Percentiles rank a stretch among this genome's conserved stretches.
phyloP scores from a whole-genome alignment of 2,797 vertebrate species.

The Eleutherodactylus coqui region DNA sequence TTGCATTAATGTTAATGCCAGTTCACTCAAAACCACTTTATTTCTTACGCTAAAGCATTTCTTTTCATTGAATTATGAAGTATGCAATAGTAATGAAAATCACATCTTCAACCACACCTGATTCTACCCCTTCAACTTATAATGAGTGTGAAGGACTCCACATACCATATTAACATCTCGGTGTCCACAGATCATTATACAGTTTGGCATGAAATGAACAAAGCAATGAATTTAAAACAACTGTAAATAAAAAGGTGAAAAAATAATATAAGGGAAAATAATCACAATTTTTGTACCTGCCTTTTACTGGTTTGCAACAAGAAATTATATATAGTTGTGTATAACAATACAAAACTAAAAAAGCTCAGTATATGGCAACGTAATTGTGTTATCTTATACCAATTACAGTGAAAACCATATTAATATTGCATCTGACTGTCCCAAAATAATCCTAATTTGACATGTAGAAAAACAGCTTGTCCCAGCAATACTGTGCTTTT shows the following conservation, averaged over 20 bases:
- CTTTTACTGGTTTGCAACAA: neutral
- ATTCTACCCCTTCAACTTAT: conserved; percentile 32
- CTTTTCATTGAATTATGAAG: conserved; percentile 20
- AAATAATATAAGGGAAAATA: neutral
- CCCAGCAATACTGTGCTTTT: too few relatives aligned
- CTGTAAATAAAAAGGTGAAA: neutral
- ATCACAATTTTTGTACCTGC: neutral
- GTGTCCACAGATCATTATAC: conserved; percentile 11
- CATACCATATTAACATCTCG: conserved; percentile 32
- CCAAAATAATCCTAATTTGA: too few relatives aligned
- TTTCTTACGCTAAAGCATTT: conserved; percentile 37
- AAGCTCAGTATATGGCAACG: neutral
- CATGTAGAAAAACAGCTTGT: too few relatives aligned
- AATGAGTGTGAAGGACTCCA: conserved; percentile 46
- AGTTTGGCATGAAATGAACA: conserved; percentile 37
- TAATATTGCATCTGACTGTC: neutral
- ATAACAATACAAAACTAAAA: neutral
- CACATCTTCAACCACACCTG: conserved; percentile 27
- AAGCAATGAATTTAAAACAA: neutral
- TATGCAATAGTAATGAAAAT: conserved; percentile 44
- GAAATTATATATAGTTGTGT: neutral
- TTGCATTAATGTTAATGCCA: conserved; percentile 63
- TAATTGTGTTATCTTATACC: neutral
- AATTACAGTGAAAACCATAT: neutral
- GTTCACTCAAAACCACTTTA: conserved; percentile 49